phyloP scores from a whole-genome alignment of 2,888 invertebrate species.

The Drosophila fulvimacula region DNA sequence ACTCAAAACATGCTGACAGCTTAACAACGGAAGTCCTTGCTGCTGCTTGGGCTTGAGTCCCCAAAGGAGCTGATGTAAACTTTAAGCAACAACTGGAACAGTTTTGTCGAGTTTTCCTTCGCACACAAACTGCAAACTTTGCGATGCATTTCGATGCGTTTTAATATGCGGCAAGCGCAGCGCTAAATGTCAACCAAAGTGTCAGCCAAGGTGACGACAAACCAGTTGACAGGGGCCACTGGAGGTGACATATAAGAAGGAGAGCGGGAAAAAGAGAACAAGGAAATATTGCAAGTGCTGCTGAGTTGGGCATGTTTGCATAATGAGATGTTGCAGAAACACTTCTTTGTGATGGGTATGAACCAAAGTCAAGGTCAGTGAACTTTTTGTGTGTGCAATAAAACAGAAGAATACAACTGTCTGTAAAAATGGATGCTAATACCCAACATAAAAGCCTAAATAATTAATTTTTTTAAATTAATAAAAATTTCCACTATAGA shows the following conservation, averaged over 20 bases:
- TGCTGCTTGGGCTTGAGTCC: conserved; percentile 2
- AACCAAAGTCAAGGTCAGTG: conserved; percentile 25
- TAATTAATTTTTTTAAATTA: no score
- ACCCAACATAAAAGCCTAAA: no score
- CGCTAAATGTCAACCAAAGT: conserved; percentile 59
- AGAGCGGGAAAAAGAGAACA: not conserved
- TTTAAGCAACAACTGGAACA: conserved; percentile 57
- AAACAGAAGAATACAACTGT: not conserved
- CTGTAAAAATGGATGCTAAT: no score
- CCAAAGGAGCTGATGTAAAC: conserved; percentile 29
- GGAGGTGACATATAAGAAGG: not conserved
- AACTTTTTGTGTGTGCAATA: conserved; percentile 2
- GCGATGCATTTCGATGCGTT: conserved; percentile 64
- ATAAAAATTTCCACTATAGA: no score
- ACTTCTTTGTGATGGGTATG: not conserved
- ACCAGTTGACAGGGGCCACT: conserved; percentile 6
- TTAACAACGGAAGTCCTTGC: conserved; percentile 54
- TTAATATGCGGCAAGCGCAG: conserved; percentile 67
- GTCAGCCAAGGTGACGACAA: conserved; percentile 57
- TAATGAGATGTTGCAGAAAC: conserved; percentile 27
- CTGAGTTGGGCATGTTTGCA: conserved; percentile 35
- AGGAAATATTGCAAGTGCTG: conserved; percentile 12
- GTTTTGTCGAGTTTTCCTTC: conserved; percentile 32
- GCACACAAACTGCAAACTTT: conserved; percentile 39
- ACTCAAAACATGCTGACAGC: conserved; percentile 76